Percentiles rank a stretch among this genome's conserved stretches.
Conservation (phyloP, 2,113 vertebrate genomes). For the Pseudorhombus dupliciocellatus region DNA sequence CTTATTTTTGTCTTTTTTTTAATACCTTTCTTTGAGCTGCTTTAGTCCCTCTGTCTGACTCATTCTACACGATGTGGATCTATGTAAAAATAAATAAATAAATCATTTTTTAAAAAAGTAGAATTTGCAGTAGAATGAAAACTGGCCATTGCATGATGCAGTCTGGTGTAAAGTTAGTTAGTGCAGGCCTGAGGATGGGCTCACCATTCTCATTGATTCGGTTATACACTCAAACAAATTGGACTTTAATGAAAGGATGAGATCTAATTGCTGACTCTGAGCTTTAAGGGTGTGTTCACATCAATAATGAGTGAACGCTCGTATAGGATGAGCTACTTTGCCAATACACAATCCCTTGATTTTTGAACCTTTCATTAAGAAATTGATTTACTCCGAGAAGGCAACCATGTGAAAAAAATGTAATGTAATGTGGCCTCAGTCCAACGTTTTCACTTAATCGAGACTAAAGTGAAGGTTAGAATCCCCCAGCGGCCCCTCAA, state of each 20-base stretch:
- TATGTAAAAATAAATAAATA: not conserved
- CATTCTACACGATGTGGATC: not conserved
- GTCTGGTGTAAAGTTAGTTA: not conserved
- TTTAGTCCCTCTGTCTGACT: no score
- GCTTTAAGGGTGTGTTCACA: not conserved
- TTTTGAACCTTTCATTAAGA: not conserved
- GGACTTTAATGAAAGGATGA: not conserved
- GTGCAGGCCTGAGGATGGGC: not conserved
- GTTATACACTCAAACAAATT: no score
- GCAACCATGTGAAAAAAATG: not conserved
- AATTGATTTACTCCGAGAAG: not conserved
- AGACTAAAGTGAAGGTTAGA: no score
- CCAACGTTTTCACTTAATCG: no score
- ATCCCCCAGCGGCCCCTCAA: no score
- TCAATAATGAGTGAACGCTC: no score
- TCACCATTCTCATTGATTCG: no score
- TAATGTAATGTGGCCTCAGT: no score
- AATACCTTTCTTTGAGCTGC: not conserved
- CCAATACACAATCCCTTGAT: not conserved
- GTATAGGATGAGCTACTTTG: not conserved
- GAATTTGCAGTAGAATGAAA: not conserved
- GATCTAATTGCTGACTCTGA: not conserved
- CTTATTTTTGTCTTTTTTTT: constrained; percentile 16
- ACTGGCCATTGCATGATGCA: not conserved
- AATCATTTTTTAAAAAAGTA: no score